Conservation (phyloP, 2,113 vertebrate genomes). For the Acinonyx jubatus region DNA sequence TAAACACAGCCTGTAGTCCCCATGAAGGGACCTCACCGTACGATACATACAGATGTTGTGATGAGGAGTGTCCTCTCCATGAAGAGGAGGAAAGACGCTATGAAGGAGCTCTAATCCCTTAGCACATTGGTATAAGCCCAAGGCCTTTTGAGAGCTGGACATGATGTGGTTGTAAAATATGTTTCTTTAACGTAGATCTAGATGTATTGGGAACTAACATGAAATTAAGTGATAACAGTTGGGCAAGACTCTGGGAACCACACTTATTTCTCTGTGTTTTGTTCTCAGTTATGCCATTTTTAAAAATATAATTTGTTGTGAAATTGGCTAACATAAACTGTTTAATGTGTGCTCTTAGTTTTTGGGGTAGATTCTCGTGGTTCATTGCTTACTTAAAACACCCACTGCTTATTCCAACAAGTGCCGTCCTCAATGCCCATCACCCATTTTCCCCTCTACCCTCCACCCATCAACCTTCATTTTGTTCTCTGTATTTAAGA, state of each 20-base stretch:
- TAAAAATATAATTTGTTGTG: too few relatives aligned
- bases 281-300: not conserved
- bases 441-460: too few relatives aligned
- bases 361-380: too few relatives aligned
- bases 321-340: too few relatives aligned
- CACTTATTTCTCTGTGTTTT: not conserved
- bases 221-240: not conserved
- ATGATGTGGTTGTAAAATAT: not conserved
- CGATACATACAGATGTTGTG: accelerated
- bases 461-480: too few relatives aligned
- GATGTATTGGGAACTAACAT: not conserved
- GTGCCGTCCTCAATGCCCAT: too few relatives aligned
- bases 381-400: too few relatives aligned
- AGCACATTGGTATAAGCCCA: not conserved
- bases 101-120: not conserved
- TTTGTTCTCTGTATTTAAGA: too few relatives aligned
- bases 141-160: not conserved
- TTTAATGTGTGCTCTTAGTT: too few relatives aligned
- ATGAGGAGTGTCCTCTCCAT: not conserved
- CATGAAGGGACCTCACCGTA: accelerated
- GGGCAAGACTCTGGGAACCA: not conserved
- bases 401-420: too few relatives aligned
- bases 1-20: not conserved
- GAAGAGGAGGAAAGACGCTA: not conserved
- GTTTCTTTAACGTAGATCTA: not conserved